A percentile compares a stretch with the other conserved stretches of the same genome.
Evolutionary conservation across 2,113 vertebrate genomes (phyloP).

Genomic region (Pelobates fuscus): DNA sequence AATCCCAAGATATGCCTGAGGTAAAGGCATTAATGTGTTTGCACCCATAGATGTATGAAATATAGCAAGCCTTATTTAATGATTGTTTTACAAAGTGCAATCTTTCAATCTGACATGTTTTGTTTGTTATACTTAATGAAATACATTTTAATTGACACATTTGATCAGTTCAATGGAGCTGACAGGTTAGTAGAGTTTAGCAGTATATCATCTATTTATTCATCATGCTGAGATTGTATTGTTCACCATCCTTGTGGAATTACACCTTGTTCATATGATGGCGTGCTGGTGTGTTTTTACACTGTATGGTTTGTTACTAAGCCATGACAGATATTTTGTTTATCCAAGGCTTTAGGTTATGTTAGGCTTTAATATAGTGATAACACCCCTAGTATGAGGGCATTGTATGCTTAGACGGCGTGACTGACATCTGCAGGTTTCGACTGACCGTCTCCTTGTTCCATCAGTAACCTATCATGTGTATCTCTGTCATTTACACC

Average conservation of each 20-base stretch:
- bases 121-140: no score
- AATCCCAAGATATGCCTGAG: no score
- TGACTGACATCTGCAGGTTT: not conserved
- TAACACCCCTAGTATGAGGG: not conserved
- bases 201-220: not conserved
- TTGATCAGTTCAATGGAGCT: no score
- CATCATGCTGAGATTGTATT: not conserved
- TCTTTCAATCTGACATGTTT: no score
- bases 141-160: no score
- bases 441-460: not conserved
- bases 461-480: not conserved
- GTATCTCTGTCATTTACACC: not conserved
- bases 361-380: not conserved
- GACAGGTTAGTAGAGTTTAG: not conserved
- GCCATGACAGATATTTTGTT: not conserved
- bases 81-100: no score
- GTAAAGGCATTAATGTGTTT: no score
- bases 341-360: not conserved
- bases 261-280: no score
- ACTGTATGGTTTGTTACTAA: not conserved
- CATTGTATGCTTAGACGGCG: not conserved
- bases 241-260: not conserved
- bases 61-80: no score
- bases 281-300: no score
- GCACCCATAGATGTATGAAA: no score